A percentile compares a stretch with the other conserved stretches of the same genome.
Conservation (phyloP, 2,797 vertebrate genomes). For the Phalanger gymnotis region DNA sequence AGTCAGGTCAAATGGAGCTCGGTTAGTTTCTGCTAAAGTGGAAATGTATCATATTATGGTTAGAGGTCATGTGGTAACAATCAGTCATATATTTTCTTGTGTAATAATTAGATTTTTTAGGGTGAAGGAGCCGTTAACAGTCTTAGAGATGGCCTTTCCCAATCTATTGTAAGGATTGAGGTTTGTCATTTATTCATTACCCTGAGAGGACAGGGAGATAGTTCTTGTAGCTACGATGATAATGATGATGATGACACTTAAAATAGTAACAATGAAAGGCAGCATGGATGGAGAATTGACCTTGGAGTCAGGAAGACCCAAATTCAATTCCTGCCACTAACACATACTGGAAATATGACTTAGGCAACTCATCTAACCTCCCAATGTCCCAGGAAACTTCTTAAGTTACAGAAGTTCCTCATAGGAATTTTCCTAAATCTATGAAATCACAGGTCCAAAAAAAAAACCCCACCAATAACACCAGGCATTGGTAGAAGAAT, state of each 20-base stretch:
- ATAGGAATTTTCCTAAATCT: not conserved
- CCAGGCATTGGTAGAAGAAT: not conserved
- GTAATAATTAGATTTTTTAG: conserved; percentile 58
- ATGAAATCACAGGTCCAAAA: not conserved
- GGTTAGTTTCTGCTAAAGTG: not conserved
- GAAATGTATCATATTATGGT: no score
- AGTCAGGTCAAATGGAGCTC: conserved; percentile 73
- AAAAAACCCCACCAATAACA: not conserved
- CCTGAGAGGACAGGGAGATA: not conserved
- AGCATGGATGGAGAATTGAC: not conserved
- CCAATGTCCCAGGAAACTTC: not conserved
- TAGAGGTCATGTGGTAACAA: no score
- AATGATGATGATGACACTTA: not conserved
- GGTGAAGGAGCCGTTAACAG: conserved; percentile 6
- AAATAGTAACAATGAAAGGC: not conserved
- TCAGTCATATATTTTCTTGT: conserved; percentile 75
- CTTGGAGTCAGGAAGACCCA: not conserved
- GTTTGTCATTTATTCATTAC: not conserved
- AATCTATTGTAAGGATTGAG: not conserved
- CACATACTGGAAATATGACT: not conserved
- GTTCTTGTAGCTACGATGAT: not conserved
- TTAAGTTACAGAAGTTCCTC: not conserved
- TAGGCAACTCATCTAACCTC: not conserved
- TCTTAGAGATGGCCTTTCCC: not conserved
- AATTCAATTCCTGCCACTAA: not conserved